These are phyloP conservation scores for Leptoclinus maculatus DNA, from an alignment of 2,797 vertebrate species.

Conservation along the genomic window DNA sequence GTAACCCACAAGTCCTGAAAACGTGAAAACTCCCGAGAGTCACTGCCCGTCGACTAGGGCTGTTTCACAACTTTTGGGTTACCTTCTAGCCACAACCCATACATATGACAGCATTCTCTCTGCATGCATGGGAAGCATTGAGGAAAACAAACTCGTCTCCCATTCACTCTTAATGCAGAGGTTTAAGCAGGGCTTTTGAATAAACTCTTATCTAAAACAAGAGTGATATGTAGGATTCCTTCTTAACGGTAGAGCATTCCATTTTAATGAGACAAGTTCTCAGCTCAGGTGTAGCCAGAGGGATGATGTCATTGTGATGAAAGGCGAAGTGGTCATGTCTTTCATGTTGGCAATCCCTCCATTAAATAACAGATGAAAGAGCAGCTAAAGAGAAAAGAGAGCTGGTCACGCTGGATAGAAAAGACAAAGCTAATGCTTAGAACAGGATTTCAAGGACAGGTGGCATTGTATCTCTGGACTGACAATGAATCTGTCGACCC, in stretches of 20 bases:
- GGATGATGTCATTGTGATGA: slow-evolving; percentile 74
- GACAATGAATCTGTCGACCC: slow-evolving; percentile 69
- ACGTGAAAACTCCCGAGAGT: not conserved
- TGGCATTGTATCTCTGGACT: slow-evolving; percentile 57
- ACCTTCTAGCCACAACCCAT: not conserved
- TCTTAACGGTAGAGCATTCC: slow-evolving; percentile 36
- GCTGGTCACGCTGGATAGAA: slow-evolving; percentile 70
- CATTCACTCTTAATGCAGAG: not conserved
- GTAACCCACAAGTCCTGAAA: not conserved
- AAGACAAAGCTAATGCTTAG: slow-evolving; percentile 73
- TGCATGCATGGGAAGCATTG: not conserved
- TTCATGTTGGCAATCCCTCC: slow-evolving; percentile 76
- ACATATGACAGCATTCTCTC: not conserved
- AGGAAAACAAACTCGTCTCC: not conserved
- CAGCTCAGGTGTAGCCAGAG: slow-evolving; percentile 69
- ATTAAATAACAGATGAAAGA: slow-evolving; percentile 81
- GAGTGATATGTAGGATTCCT: slow-evolving; percentile 2
- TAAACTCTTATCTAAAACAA: slow-evolving; percentile 19
- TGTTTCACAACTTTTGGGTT: not conserved
- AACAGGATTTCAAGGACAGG: slow-evolving; percentile 78
- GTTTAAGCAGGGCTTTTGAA: slow-evolving; percentile 28
- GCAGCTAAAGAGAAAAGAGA: slow-evolving; percentile 67
- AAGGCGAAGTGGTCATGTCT: slow-evolving; percentile 71
- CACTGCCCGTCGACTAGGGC: too few species aligned
- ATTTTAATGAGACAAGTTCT: slow-evolving; percentile 53